Evolutionary conservation across 2,888 invertebrate species (phyloP).

Genomic region (Coleophora deauratella): DNA sequence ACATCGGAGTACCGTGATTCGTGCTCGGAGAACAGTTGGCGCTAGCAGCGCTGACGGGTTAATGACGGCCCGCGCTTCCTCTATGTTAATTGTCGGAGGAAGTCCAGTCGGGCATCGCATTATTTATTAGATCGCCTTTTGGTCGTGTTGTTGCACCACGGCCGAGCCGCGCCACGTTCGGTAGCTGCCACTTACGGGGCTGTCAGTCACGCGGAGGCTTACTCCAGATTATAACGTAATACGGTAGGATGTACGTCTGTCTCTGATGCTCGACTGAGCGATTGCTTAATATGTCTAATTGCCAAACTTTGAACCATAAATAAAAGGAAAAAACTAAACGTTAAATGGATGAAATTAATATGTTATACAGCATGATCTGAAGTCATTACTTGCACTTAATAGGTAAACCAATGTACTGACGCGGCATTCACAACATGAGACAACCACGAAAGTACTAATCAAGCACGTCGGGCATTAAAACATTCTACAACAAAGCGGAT

Average conservation of each 20-base stretch:
- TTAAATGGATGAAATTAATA: no score
- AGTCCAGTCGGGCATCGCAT: conserved; percentile 61
- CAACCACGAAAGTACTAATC: no score
- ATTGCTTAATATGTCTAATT: conserved; percentile 62
- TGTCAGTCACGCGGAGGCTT: conserved; percentile 58
- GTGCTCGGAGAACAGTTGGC: conserved; percentile 59
- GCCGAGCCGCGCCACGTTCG: conserved; percentile 40
- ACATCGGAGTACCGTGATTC: conserved; percentile 58
- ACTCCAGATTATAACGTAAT: conserved; percentile 68
- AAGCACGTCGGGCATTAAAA: no score
- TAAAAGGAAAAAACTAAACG: conserved; percentile 17
- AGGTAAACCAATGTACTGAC: no score
- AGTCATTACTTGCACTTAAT: no score
- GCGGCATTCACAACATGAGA: no score
- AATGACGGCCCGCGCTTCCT: conserved; percentile 69
- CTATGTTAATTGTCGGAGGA: conserved; percentile 67
- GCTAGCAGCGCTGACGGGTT: conserved; percentile 57
- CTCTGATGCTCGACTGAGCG: conserved; percentile 48
- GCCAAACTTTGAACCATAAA: conserved; percentile 32
- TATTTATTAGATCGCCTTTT: conserved; percentile 61
- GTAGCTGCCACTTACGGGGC: conserved; percentile 60
- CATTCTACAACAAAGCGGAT: no score
- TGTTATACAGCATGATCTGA: no score
- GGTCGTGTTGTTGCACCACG: conserved; percentile 34
- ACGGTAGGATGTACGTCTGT: conserved; percentile 66